Evolutionary conservation across 1,140 invertebrate species (phyloP), one percentile per base, ranked within the genome.

Genomic region (Acromyrmex echinatior): DNA sequence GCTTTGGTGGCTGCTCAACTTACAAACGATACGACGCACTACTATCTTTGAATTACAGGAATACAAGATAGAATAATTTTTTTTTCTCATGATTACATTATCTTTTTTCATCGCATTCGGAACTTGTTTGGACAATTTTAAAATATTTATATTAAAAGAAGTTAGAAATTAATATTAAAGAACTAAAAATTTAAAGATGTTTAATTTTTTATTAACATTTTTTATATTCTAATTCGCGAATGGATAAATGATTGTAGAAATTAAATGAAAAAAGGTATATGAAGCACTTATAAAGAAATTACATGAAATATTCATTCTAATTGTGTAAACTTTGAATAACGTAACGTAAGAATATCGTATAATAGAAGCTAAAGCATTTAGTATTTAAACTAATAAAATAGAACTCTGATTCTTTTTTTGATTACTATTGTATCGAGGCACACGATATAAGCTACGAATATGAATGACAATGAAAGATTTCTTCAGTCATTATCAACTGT

Each of bases 1-100:
- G 91, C 89, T 87, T 89, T 93, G 87, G 87, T 92, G 92, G 92
- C 93, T 93, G 92, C 93, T 45, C 92, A 93, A 93, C 90, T 93
- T 93, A 93, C 91, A 93, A 93, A 93, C 92, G 91, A 93, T 93
- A 93, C 92, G 92, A 93, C 91, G 93, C 92, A 93, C 88, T 86
- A 89, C 71, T 89, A 86, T 74, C 81, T 87, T 86, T 68, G 60
- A 53, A 45, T 45, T 25, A 18, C 45, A 25, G 45, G 66, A 85
- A 77, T 86, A 81, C 66, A 78, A 51, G 89, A 88, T 88, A 63
- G 73, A 91, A 78, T 66, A 45, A 39, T 25, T 77, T 71, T n/a
- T 71, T 25, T 56, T 28, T 12, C 18, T 51, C 63, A 65, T 60
- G 58, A 2, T 45, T 62, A 70, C 21, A 65, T 65, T 39, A 70